Base-by-base conservation (phyloP, 1,140 invertebrate genomes). In the Melitaea cinxia region DNA sequence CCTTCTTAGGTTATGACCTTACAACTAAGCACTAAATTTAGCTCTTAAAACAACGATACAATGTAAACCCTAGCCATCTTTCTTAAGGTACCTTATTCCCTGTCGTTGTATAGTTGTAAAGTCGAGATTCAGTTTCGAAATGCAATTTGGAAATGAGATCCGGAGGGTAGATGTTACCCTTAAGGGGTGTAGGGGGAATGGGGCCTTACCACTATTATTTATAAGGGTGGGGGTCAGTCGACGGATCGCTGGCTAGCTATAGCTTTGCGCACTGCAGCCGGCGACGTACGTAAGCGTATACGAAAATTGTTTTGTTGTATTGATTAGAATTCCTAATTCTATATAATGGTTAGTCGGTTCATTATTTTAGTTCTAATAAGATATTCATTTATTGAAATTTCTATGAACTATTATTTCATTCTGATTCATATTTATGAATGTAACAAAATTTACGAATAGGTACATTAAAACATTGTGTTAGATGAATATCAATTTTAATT, bases 141-240 rank as follows among this genome's bases (percentile, higher is more conserved):
- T 88, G 83, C 88, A 90, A 90, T 90, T 90, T 90, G 85, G 88
- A 90, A 88, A 88, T 88, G 85, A 88, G 88, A 88, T 88, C 85
- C 83, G 80, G 80, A 76, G 82, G 80, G 87, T 88, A 82, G 82
- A 61, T 75, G 78, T 80, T 84, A 84, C 85, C 85, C 83, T 88
- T 86, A 70, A 78, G 79, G 82, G 80, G 78, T 83, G 78, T 75
- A 79, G 85, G 77, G 76, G 73, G 73, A 66, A 68, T 74, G 82
- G 81, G 76, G 85, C 76, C 80, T 86, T 85, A 80, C 85, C 85
- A 87, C 85, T 90, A 88, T 88, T 88, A 90, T 90, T 90, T 89
- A 89, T 89, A 89, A 87, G 87, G 87, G 87, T 82, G 81, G 87
- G 59, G 81, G 87, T 89, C 87, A 88, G 85, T 75, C 75, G 75